Base-by-base conservation (phyloP, 2,797 vertebrate species). In the Sebastes hubbsi region DNA sequence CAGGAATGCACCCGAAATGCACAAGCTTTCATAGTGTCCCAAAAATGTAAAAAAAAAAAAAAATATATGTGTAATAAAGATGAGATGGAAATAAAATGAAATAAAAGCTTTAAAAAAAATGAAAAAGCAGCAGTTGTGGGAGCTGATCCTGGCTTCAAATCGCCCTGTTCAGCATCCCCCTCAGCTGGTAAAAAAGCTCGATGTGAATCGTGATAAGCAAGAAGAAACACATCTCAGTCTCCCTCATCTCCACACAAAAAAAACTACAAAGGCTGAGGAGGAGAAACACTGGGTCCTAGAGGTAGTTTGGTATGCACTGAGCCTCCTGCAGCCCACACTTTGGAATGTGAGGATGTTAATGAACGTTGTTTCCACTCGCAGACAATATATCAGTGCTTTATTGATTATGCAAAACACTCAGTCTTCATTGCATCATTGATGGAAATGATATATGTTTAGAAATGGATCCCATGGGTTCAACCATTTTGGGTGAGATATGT, bases 181-280 rank as follows among this genome's bases (percentile, higher is more conserved):
- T 92, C 86, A 78, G 87, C 86, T 86, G 71, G 49, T 24, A 29
- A 52, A 84, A 80, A 87, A 86, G 87, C 93, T 91, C 89, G 93
- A 91, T 92, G 92, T 89, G 90, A 93, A 87, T 94, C 92, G 92
- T 95, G 93, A 94, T 94, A 91, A 86, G 86, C 81, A 90, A 91
- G 89, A 82, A 91, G 88, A 79, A 91, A 87, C 91, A 85, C 91
- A 89, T 91, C 94, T 91, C 90, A 83, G 86, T 86, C 90, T 89
- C 86, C 88, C 89, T 89, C 88, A 73, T 81, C 77, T 86, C 81
- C 73, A 78, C 84, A 85, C 77, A 80, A 77, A 90, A 90, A 91
- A 91, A 94, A 95, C 93, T 94, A 94, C 94, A 94, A 94, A 95
- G 92, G 89, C 85, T 91, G 88, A 75, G 81, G 85, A 84, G 85